Percentiles rank a stretch among this genome's conserved stretches.
These are phyloP conservation scores for Cassiopea andromeda DNA, from an alignment of 30 jellyfish, hydroid and myxozoan species.

Conservation along the genomic window DNA sequence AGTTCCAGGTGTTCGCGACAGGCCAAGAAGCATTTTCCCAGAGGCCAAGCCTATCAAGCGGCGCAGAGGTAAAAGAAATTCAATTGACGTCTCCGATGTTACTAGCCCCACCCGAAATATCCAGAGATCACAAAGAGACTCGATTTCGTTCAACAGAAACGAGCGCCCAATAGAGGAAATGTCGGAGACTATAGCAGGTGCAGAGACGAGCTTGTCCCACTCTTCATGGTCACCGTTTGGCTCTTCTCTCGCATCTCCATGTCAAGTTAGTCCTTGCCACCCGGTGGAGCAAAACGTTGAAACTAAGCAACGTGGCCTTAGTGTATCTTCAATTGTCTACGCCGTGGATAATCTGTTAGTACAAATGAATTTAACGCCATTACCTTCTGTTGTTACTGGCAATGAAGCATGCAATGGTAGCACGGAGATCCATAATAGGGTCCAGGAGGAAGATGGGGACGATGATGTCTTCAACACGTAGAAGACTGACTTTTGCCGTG, in stretches of 20 bases:
- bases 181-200: not conserved
- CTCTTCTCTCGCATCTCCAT: not conserved
- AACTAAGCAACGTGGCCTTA: conserved; percentile 50
- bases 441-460: not conserved
- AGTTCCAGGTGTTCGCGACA: conserved; percentile 20
- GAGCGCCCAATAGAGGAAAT: conserved; percentile 1
- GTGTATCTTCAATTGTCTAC: conserved; percentile 51
- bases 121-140: not conserved
- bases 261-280: not conserved
- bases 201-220: not conserved
- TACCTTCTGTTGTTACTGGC: not conserved
- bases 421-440: not conserved
- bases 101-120: conserved; percentile 30
- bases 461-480: not conserved
- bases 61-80: conserved; percentile 49
- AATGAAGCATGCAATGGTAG: not conserved
- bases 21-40: not conserved
- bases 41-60: conserved; percentile 15
- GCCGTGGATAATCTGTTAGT: conserved; percentile 27
- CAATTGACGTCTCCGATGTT: conserved; percentile 21
- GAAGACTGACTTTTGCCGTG: not conserved
- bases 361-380: not conserved
- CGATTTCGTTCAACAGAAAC: not conserved
- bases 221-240: not conserved
- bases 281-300: not conserved